A percentile compares a stretch with the other conserved stretches of the same genome.
These are phyloP conservation scores for Lycia hirtaria DNA, from an alignment of 2,888 invertebrate species.

Conservation along the genomic window DNA sequence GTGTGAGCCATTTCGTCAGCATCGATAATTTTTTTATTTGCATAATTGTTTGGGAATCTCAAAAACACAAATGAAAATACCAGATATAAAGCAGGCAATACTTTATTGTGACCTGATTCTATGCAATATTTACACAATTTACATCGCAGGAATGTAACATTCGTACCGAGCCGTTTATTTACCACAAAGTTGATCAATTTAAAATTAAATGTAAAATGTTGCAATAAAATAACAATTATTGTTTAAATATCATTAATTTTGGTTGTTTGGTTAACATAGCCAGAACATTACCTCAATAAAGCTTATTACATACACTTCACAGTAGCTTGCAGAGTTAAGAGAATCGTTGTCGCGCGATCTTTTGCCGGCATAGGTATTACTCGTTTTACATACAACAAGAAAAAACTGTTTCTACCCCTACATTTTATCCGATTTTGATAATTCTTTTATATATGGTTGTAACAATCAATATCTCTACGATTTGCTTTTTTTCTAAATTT, in stretches of 20 bases:
- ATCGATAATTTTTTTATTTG: no score
- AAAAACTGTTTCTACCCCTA: no score
- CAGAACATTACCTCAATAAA: not conserved
- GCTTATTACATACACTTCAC: not conserved
- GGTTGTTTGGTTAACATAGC: not conserved
- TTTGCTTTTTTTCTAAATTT: no score
- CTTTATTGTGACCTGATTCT: constrained; percentile 79
- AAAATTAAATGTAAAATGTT: not conserved
- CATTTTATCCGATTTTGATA: no score
- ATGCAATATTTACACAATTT: constrained; percentile 77
- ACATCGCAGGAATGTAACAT: constrained; percentile 75
- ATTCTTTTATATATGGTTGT: no score
- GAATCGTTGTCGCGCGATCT: no score
- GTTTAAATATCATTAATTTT: no score
- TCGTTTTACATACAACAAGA: not conserved
- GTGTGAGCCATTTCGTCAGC: no score
- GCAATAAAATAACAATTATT: not conserved
- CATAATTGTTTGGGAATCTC: not conserved
- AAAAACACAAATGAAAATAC: constrained; percentile 22
- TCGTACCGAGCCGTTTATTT: constrained; percentile 33
- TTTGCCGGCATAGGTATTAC: not conserved
- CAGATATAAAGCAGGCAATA: constrained; percentile 34
- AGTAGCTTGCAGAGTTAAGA: not conserved
- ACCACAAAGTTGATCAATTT: constrained; percentile 18
- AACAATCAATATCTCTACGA: no score